Base-by-base conservation (phyloP, 2,797 vertebrate genomes). In the Gymnoscopelus braueri region DNA sequence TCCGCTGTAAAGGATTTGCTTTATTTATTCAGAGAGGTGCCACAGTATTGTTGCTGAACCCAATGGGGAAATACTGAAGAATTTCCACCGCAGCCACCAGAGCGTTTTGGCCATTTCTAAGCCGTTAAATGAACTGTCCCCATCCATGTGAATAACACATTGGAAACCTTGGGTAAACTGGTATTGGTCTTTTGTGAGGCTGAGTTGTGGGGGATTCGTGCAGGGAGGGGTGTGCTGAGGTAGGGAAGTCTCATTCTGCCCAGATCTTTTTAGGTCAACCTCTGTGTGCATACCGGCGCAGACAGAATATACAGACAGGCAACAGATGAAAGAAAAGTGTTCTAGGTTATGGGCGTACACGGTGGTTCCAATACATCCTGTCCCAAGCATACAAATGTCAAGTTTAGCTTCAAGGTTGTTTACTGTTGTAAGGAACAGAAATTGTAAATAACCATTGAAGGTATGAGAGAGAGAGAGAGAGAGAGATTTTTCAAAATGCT, bases 371-470 rank as follows among this genome's bases (percentile, higher is more conserved):
- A 44, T 44, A 7, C 39, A 44, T 44, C 39, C 11, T 74, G 67
- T 63, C 61, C 35, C 52, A 60, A 9, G n/a, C 4, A 14, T 49
- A 72, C 75, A 72, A 71, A 32, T 80, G 73, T 70, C 71, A 77
- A 63, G 8, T 77, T 71, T 59, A 75, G 3, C 19, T 69, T 32
- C 19, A 54, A 39, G 39, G 74, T 53, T 61, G 60, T 67, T 78
- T 72, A 47, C 61, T 63, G 56, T 55, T 55, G 8, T 4, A 48
- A 72, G 51, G 51, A 50, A 29, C 49, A 48, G 4, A 65, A 23
- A 9, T 32, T 77, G 62, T 64, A 24, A 70, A 67, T 70, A 61
- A 11, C 3, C 23, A 19, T 19, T 63, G 51, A 29, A 67, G 57
- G 67, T 60, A 65, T 47, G 8, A 8, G 39, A 44, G 8, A 44